These are phyloP conservation scores for Drosophila novamexicana DNA, from an alignment of 1,140 invertebrate species.

Conservation along the genomic window DNA sequence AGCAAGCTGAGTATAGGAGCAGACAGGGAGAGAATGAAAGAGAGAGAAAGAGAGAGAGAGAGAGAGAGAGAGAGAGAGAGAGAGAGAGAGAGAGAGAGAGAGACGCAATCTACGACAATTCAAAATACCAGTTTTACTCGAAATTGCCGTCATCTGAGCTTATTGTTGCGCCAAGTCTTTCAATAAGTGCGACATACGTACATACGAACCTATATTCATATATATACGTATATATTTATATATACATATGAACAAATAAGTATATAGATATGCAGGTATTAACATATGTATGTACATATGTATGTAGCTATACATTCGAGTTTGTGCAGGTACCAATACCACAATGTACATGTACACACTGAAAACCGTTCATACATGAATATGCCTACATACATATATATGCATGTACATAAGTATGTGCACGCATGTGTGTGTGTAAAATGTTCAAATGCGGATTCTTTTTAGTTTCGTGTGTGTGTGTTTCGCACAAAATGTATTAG, in stretches of 20 bases:
- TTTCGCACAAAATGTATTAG: background rate
- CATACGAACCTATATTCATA: background rate
- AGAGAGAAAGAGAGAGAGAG: too few relatives aligned
- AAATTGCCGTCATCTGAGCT: conserved; percentile 27
- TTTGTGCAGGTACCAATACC: background rate
- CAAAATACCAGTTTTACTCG: conserved; percentile 49
- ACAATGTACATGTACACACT: conserved; percentile 12
- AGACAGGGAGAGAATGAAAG: background rate
- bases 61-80: background rate
- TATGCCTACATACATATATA: conserved; percentile 5
- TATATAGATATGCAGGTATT: background rate
- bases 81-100: background rate
- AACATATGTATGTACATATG: background rate
- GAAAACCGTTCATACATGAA: background rate
- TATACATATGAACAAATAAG: background rate
- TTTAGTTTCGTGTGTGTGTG: background rate
- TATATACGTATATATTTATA: conserved; percentile 9
- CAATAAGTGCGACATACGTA: conserved; percentile 10
- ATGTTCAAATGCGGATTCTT: background rate
- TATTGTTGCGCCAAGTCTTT: conserved; percentile 11
- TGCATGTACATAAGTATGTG: background rate
- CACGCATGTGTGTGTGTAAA: background rate
- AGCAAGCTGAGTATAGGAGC: background rate
- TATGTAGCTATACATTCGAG: background rate
- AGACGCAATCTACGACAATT: conserved; percentile 9